Evolutionary conservation across 2,797 vertebrate genomes (phyloP), one percentile per base, ranked within the genome.

Genomic region (Enteromius mattozi): DNA sequence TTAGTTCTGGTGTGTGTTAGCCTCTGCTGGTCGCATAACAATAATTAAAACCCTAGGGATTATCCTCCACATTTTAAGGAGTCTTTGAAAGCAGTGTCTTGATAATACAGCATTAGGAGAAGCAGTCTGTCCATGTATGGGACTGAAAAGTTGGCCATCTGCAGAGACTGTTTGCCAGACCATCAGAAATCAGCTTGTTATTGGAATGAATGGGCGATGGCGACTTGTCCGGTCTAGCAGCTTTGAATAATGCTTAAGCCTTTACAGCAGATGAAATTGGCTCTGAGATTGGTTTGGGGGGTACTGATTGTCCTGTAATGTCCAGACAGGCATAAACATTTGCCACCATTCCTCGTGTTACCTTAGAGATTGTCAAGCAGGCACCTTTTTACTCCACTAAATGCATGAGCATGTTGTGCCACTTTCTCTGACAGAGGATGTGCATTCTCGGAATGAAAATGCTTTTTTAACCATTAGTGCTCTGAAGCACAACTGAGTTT

Each of bases 171-270:
- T 56, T 35, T 24, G 30, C 40, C 74, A 63, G 65, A 21, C 19
- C 33, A 24, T 78, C 37, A 21, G 56, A 72, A 75, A 63, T 72
- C 27, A 30, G 59, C 77, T 70, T 47, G 12, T 86, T 59, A 72
- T 74, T 35, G n/a, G 37, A 75, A 42, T 68, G 24, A 76, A 85
- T 69, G 24, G 30, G 49, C 12, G 1, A 33, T 14, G 21, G 35
- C 0, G 8, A 79, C n/a, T 76, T 77, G 61, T 56, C 14, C 27
- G 9, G 47, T 80, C 47, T 70, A 56, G 47, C 27, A 54, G 70
- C 65, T 86, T 76, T 81, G 40, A 56, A 76, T 82, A 76, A 83
- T 86, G 40, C 21, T 49, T 14, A 33, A 8, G 69, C 61, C 56
- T 63, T 80, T 49, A 63, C 69, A 72, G 40, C 61, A 0, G 12